These are phyloP conservation scores for Cerceris ruficornis DNA, from an alignment of 2,888 invertebrate species.

Conservation along the genomic window DNA sequence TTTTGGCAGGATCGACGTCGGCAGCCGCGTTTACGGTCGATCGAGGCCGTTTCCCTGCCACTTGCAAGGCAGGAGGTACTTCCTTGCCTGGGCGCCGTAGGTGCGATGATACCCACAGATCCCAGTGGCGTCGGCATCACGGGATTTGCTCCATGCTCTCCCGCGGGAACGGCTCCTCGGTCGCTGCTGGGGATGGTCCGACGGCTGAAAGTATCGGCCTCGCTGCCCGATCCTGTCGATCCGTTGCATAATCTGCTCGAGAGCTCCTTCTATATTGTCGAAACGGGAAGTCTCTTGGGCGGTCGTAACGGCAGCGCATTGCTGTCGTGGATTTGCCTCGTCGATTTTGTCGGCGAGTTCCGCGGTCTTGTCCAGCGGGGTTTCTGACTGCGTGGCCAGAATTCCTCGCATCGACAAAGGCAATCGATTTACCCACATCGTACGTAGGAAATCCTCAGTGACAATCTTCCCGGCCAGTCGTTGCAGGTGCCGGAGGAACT, in stretches of 20 bases:
- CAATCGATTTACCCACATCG: not conserved
- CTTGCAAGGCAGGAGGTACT: too few relatives aligned
- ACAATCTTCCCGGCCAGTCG: not conserved
- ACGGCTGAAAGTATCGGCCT: too few relatives aligned
- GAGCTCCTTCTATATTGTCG: not conserved
- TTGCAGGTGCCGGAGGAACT: not conserved
- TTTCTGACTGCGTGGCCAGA: not conserved
- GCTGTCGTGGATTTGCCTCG: not conserved
- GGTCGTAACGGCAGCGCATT: not conserved
- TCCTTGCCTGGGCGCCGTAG: not conserved
- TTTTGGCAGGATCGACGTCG: not conserved
- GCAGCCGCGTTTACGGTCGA: not conserved
- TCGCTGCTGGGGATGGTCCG: too few relatives aligned
- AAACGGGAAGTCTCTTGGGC: not conserved
- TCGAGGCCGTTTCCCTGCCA: not conserved
- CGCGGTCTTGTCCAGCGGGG: not conserved
- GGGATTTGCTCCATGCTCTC: too few relatives aligned
- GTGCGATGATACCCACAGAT: constrained; percentile 1
- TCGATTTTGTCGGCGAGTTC: not conserved
- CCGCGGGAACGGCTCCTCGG: too few relatives aligned
- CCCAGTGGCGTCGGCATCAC: not conserved
- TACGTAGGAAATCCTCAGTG: not conserved
- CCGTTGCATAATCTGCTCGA: not conserved
- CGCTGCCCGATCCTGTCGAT: not conserved
- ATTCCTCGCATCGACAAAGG: not conserved